Evolutionary conservation across 2,113 vertebrate genomes (phyloP).

Genomic region (Illadopsis cleaveri): DNA sequence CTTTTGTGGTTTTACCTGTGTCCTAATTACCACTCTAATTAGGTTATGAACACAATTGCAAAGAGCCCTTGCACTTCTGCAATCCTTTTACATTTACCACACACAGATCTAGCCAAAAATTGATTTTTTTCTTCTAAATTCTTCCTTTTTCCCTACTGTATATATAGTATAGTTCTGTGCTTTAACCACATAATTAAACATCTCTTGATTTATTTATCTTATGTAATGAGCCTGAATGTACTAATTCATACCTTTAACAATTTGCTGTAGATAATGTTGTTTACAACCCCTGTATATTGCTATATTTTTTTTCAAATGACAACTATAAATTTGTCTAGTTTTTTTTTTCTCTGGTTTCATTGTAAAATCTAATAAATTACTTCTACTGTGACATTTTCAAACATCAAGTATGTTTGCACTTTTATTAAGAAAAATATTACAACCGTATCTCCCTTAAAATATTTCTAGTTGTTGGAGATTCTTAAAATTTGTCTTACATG

Average conservation of each 20-base stretch:
- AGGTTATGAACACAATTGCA: slow-evolving; percentile 73
- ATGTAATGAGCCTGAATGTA: slow-evolving; percentile 20
- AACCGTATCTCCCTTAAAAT: neutral
- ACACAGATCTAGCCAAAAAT: slow-evolving; percentile 29
- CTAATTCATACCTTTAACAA: slow-evolving; percentile 26
- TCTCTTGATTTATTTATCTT: slow-evolving; percentile 56
- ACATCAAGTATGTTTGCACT: neutral
- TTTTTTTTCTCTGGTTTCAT: neutral
- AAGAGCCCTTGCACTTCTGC: slow-evolving; percentile 48
- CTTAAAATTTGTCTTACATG: neutral
- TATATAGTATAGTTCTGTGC: slow-evolving; percentile 4
- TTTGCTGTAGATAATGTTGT: neutral
- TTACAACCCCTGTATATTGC: neutral
- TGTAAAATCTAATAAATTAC: neutral
- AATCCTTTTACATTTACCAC: slow-evolving; percentile 50
- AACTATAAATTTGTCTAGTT: neutral
- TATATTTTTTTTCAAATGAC: neutral
- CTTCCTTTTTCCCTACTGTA: slow-evolving; percentile 36
- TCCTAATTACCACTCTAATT: slow-evolving; percentile 77
- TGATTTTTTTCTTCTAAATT: slow-evolving; percentile 40
- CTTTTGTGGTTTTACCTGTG: slow-evolving; percentile 71
- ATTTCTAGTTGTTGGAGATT: too few relatives aligned
- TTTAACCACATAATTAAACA: slow-evolving; percentile 34
- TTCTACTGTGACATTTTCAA: neutral
- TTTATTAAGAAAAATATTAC: neutral